These are phyloP conservation scores for Struthio camelus DNA, from an alignment of 2,113 vertebrate genomes.

Conservation along the genomic window DNA sequence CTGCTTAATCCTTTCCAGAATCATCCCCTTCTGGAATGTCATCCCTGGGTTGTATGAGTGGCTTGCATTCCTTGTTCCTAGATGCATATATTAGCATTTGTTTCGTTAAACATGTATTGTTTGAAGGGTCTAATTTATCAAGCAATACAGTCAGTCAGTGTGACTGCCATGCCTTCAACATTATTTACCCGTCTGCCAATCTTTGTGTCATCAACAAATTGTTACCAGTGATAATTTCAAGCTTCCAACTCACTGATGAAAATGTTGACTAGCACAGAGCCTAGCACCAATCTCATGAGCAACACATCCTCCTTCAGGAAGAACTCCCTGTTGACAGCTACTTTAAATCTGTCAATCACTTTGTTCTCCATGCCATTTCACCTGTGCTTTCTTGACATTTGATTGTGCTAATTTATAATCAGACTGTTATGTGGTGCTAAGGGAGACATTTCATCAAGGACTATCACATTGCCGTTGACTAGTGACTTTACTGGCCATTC, in stretches of 20 bases:
- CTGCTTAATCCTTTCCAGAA: neutral
- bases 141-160: neutral
- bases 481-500: neutral
- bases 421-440: neutral
- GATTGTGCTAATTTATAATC: slow-evolving; percentile 12
- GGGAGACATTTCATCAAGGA: neutral
- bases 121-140: slow-evolving; percentile 40
- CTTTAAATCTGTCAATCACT: slow-evolving; percentile 38
- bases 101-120: neutral
- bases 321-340: slow-evolving; percentile 18
- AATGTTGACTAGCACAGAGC: neutral
- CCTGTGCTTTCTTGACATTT: slow-evolving; percentile 15
- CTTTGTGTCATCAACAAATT: slow-evolving; percentile 50
- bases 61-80: neutral
- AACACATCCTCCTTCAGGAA: neutral
- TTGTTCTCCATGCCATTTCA: slow-evolving; percentile 20
- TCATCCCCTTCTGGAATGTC: neutral
- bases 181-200: slow-evolving; percentile 42
- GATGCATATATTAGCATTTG: slow-evolving; percentile 6
- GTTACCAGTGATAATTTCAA: neutral
- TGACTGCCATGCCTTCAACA: neutral
- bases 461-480: neutral
- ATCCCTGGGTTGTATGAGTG: neutral
- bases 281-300: neutral
- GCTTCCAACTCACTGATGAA: neutral